Evolutionary conservation across 2,113 vertebrate genomes (phyloP), one percentile per base, ranked within the genome.

Genomic region (Artemisiospiza belli): DNA sequence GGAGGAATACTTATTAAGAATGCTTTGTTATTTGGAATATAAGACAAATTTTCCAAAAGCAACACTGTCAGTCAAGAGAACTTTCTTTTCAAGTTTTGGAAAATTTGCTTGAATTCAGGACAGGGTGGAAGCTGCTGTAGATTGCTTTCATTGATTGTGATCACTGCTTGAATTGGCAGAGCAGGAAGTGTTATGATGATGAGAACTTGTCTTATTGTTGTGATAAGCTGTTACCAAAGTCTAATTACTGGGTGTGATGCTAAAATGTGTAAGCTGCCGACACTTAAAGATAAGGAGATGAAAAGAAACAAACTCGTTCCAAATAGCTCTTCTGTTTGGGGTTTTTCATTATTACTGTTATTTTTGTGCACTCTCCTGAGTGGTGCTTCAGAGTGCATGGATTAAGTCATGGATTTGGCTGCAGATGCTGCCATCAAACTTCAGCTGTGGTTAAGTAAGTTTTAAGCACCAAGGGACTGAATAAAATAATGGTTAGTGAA

Each of bases 121-220:
- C 73, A 76, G 83, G 10, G 37, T 41, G 61, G 85, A 83, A 93
- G 75, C 67, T 89, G 66, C 84, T 87, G 49, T 62, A n/a, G 66
- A 87, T 91, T 59, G 37, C 78, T 90, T 87, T 81, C 88, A 89
- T 67, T 68, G 91, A 85, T 94, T 91, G 66, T 78, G 74, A 82
- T 87, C 70, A 15, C 41, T 81, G 75, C 82, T 86, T 96, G 83
- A 93, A 92, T 86, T 96, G 94, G 92, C 95, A 75, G 88, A 94
- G 92, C 51, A 91, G 90, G 91, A 93, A 92, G 89, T 37, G 87
- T 87, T 95, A 72, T 25, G 79, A 95, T 81, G 89, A 90, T 84
- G 89, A 84, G 81, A 87, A 91, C 91, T 95, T 94, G 73, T 95
- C 95, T 93, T 84, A 81, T 78, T 92, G 87, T 92, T 96, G 92